These are phyloP conservation scores for Cladopsammia gracilis DNA, from an alignment of 64 coral and sea anemone species.

Conservation along the genomic window DNA sequence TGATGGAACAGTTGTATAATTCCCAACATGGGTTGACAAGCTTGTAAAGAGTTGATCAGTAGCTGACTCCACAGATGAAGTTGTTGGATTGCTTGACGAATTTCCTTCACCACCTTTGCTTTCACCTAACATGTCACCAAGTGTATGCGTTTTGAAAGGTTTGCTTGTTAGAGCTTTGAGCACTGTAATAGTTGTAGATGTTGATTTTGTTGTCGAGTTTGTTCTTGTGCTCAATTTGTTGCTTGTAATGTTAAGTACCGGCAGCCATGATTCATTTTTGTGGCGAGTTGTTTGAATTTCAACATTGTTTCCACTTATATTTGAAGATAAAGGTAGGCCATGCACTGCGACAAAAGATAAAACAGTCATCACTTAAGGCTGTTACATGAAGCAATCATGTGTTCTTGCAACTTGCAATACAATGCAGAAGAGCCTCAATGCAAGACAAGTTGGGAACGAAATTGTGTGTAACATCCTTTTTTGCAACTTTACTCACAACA, in stretches of 20 bases:
- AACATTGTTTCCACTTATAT: not conserved
- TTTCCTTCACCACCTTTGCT: not conserved
- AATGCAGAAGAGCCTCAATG: no score
- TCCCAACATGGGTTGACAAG: not conserved
- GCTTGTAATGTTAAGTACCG: conserved; percentile 4
- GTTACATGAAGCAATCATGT: no score
- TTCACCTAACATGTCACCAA: not conserved
- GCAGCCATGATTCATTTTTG: not conserved
- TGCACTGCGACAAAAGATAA: not conserved
- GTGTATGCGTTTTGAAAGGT: not conserved
- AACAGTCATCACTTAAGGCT: not conserved
- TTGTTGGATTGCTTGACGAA: not conserved
- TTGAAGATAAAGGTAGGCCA: not conserved
- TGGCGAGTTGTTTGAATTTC: not conserved
- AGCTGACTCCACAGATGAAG: not conserved
- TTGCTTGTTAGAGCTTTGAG: not conserved
- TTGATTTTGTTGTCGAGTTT: not conserved
- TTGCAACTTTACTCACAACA: no score
- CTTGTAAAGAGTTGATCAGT: not conserved
- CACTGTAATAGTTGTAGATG: not conserved
- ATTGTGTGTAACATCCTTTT: no score
- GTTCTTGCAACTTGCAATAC: no score
- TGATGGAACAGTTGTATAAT: not conserved
- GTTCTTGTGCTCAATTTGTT: not conserved
- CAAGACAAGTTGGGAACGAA: no score